Base-by-base conservation (phyloP, 1,140 invertebrate genomes). In the Saccostrea cuccullata region DNA sequence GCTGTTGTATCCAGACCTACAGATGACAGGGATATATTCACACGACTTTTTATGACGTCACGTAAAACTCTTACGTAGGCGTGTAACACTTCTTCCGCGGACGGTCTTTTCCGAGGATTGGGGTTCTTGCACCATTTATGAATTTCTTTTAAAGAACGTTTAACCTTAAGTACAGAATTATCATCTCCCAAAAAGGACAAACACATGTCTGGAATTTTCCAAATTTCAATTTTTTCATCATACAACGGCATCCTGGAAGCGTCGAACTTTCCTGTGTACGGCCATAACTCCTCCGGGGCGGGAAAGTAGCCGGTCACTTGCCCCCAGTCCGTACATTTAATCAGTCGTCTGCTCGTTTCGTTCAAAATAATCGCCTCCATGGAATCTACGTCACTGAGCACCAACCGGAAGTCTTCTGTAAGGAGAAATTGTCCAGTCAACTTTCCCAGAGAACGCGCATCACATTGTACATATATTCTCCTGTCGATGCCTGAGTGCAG, bases 161-260 rank as follows among this genome's bases (percentile, higher is more conserved):
- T 77, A 26, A 77, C 26, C 30, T 30, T 5, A 30, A 36, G 26
- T 36, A 26, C 30, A 40, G 70, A 77, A 36, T 5, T 11, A 30
- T 77, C 70, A 15, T 77, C 70, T 30, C 70, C 70, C 15, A 77
- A 26, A 30, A 77, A 77, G 70, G 15, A 77, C 70, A 40, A 40
- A 77, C 70, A 77, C 8, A 77, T 15, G 15, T 77, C 70, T 13
- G 70, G 70, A 77, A 77, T 77, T 36, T 77, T 77, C 70, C 70
- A 77, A 36, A 77, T 77, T 77, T 77, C 70, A 77, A 77, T 77
- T 26, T 77, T 77, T 77, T 77, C 70, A 26, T 77, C 70, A 36
- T 77, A 77, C 13, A 77, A 36, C 17, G 70, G 70, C 70, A 77
- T 36, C 26, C 30, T 77, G 26, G 23, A 26, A 30, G 70, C 26